phyloP scores from a whole-genome alignment of 2,888 invertebrate genomes.

The Cetonia aurata region DNA sequence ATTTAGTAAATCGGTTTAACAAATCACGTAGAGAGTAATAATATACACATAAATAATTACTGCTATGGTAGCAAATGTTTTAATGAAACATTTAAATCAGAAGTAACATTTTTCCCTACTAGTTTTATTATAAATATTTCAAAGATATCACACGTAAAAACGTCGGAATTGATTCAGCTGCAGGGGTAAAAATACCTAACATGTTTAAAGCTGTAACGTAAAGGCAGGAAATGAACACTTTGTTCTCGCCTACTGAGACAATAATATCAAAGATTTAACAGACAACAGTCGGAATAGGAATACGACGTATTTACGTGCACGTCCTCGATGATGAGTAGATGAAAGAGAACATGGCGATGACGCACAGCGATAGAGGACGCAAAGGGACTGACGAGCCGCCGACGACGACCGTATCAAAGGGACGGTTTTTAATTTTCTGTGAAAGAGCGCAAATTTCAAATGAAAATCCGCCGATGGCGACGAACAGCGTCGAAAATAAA shows the following conservation, averaged over 20 bases:
- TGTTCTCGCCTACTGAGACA: conserved; percentile 16
- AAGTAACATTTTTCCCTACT: too few relatives aligned
- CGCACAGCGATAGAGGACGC: background rate
- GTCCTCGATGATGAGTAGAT: background rate
- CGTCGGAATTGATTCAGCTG: too few relatives aligned
- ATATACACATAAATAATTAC: too few relatives aligned
- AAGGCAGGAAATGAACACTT: background rate
- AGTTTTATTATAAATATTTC: too few relatives aligned
- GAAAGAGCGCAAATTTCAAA: conserved; percentile 43
- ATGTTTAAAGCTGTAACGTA: too few relatives aligned
- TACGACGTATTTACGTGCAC: conserved; percentile 6
- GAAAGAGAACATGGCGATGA: background rate
- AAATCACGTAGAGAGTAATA: too few relatives aligned
- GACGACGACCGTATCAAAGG: conserved; percentile 30
- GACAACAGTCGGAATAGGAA: conserved; percentile 1
- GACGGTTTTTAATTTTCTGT: conserved; percentile 41
- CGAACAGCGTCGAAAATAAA: conserved; percentile 17
- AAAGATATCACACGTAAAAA: too few relatives aligned
- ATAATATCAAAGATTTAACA: conserved; percentile 17
- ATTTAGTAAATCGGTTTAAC: too few relatives aligned
- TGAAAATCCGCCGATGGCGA: conserved; percentile 29
- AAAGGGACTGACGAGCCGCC: background rate
- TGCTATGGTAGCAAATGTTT: too few relatives aligned
- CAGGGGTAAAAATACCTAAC: too few relatives aligned
- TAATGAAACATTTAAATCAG: too few relatives aligned